Percentiles rank a stretch among this genome's conserved stretches.
Conservation (phyloP, 2,797 vertebrate species). For the Parauchenoglanis ngamensis region DNA sequence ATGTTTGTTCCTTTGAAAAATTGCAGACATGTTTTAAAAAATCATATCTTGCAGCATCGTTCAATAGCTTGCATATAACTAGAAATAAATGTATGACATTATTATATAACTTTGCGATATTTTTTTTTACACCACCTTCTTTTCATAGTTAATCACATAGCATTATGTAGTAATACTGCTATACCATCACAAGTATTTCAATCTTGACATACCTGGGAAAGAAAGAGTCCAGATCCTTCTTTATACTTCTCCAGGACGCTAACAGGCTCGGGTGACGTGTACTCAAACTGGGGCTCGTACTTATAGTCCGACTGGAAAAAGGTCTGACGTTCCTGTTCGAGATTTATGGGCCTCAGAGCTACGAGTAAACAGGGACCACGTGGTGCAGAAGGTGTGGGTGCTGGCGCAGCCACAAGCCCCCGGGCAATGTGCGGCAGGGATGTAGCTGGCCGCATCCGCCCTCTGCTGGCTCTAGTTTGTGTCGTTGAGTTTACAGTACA, state of each 20-base stretch:
- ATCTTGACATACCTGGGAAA: slow-evolving; percentile 81
- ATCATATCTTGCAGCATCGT: background rate
- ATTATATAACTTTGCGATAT: background rate
- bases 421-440: slow-evolving; percentile 88
- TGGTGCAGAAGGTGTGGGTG: slow-evolving; percentile 50
- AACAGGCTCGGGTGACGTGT: slow-evolving; percentile 79
- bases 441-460: slow-evolving; percentile 79
- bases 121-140: background rate
- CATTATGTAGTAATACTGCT: background rate
- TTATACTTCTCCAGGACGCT: slow-evolving; percentile 88
- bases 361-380: slow-evolving; percentile 85
- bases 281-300: slow-evolving; percentile 93
- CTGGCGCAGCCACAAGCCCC: slow-evolving; percentile 53
- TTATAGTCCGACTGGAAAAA: slow-evolving; percentile 88
- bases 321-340: slow-evolving; percentile 81
- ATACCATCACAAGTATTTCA: background rate
- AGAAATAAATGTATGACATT: too few species aligned
- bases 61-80: background rate
- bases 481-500: slow-evolving; percentile 73
- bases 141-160: background rate
- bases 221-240: slow-evolving; percentile 88
- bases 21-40: background rate
- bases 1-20: background rate
- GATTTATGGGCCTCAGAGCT: slow-evolving; percentile 86
- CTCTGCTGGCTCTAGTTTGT: slow-evolving; percentile 55